Base-by-base conservation (phyloP, 2,113 vertebrate species). In the Cebidichthys violaceus region DNA sequence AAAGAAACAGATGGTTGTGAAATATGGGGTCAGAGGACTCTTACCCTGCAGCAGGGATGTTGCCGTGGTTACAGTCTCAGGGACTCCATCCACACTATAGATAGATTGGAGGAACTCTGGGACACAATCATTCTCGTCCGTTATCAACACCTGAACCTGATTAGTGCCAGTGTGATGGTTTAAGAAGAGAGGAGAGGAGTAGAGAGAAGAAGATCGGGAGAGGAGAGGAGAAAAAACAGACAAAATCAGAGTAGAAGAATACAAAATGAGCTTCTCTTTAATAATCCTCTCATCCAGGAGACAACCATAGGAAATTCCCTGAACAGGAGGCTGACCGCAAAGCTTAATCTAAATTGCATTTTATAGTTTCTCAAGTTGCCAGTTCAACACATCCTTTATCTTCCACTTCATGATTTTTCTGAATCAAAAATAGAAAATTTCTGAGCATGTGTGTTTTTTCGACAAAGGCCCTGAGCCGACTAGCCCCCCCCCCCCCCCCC, bases 11-110 rank as follows among this genome's bases (percentile, higher is more conserved):
- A 86, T 88, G 81, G 77, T 87, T 43, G 69, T 70, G 57, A 89
- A 88, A 87, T 69, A 66, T n/a, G 52, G 72, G 86, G 84, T 91
- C 62, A 81, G 33, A 72, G 20, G 65, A 83, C 47, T 59, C 93
- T 94, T 92, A 96, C 97, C 97, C 95, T 97, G 97, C 81, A 97
- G 94, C 80, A 97, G 94, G 3, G 94, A 96, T 27, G 97, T 97
- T 94, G 96, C 95, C 83, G 95, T 96, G 91, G 96, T 92, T 94
- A 98, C 96, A 11, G 96, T 96, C 93, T 97, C 97, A 62, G 95
- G 96, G 89, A 97, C 94, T 79, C 90, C 94, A 6, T 96, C 94
- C 92, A 96, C 96, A 90, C 94, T 97, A 91, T 96, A 97, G 94
- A 97, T 97, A 7, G 94, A 96, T 88, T 97, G 96, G 83, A 96